Conservation (phyloP, 1,140 invertebrate species). For the Oreohelix idahoensis region DNA sequence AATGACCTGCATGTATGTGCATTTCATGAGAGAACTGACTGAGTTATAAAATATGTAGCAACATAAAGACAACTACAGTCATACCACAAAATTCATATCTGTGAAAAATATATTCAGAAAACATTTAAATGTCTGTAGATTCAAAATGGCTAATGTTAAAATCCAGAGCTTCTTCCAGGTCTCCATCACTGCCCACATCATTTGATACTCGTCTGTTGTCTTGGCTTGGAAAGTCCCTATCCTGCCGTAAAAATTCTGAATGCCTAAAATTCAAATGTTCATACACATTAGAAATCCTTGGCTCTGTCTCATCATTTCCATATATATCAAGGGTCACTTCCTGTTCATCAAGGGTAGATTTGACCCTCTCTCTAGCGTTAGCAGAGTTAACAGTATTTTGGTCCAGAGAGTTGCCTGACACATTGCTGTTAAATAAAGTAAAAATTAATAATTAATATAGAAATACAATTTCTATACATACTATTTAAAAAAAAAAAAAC, state of each 20-base stretch:
- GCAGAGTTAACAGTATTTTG: neutral
- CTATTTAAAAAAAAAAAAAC: too few relatives aligned
- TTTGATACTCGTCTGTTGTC: neutral
- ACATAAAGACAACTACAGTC: too few relatives aligned
- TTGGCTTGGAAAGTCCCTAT: neutral
- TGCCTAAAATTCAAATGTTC: neutral
- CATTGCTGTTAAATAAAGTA: conserved; percentile 10
- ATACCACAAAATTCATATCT: too few relatives aligned
- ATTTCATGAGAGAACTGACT: too few relatives aligned
- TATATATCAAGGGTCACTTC: conserved; percentile 15
- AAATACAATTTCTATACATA: too few relatives aligned
- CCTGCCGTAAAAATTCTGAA: neutral
- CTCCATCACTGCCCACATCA: neutral
- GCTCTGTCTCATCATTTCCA: conserved; percentile 2
- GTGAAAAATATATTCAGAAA: too few relatives aligned
- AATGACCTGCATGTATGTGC: too few relatives aligned
- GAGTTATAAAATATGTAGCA: too few relatives aligned
- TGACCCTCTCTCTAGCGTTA: neutral
- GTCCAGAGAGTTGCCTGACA: conserved; percentile 7
- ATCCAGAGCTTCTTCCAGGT: neutral
- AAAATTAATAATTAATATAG: too few relatives aligned
- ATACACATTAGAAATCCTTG: neutral
- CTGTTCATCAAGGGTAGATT: neutral
- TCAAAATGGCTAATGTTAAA: neutral
- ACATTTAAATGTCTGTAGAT: conserved; percentile 12